These are phyloP conservation scores for Leuciscus waleckii DNA, from an alignment of 2,797 vertebrate species.

Conservation along the genomic window DNA sequence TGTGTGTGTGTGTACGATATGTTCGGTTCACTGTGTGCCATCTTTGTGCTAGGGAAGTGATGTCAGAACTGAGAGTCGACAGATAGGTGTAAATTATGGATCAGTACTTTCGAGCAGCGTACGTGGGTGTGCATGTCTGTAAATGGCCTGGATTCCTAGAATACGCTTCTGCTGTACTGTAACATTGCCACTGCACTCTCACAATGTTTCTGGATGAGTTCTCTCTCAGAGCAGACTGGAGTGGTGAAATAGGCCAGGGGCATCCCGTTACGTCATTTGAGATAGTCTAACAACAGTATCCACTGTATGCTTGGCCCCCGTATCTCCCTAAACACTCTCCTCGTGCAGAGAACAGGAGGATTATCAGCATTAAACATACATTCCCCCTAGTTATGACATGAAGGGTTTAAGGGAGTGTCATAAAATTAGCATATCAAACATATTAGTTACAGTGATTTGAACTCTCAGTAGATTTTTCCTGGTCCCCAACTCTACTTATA, in stretches of 20 bases:
- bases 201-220: slow-evolving; percentile 59
- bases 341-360: slow-evolving; percentile 1
- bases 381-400: background rate
- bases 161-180: slow-evolving; percentile 47
- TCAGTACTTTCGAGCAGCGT: slow-evolving; percentile 12
- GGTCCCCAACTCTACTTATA: background rate
- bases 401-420: background rate
- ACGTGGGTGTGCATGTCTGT: slow-evolving; percentile 15
- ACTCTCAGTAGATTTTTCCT: background rate
- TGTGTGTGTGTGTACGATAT: slow-evolving; percentile 11
- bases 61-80: slow-evolving; percentile 7
- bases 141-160: slow-evolving; percentile 57
- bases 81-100: slow-evolving; percentile 36
- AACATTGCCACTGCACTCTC: slow-evolving; percentile 54
- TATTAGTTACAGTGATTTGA: background rate
- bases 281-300: background rate
- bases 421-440: background rate
- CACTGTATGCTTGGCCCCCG: background rate
- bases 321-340: background rate
- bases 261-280: slow-evolving; percentile 34
- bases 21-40: slow-evolving; percentile 25
- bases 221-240: background rate
- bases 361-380: slow-evolving; percentile 3
- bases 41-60: background rate
- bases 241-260: slow-evolving; percentile 26